Evolutionary conservation across 1,140 invertebrate genomes (phyloP).

Genomic region (Acromyrmex charruanus): DNA sequence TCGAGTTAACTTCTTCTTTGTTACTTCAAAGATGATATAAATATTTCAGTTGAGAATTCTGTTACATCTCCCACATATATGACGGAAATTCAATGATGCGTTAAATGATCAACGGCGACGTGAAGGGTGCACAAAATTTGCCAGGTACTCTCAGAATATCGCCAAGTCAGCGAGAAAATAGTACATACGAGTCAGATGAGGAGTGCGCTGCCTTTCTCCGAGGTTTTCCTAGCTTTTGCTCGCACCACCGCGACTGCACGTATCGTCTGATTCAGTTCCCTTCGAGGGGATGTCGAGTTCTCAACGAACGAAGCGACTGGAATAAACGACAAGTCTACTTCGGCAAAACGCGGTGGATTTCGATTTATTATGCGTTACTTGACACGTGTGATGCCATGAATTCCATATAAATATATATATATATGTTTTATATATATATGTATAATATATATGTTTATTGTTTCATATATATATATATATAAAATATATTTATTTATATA

Average conservation of each 20-base stretch:
- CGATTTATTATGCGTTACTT: constrained; percentile 5
- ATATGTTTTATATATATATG: not conserved
- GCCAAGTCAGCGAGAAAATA: constrained; percentile 41
- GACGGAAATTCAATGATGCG: not conserved
- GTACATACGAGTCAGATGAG: not conserved
- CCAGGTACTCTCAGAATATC: constrained; percentile 27
- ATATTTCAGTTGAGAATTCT: not conserved
- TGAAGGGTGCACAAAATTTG: constrained; percentile 23
- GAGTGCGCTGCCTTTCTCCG: constrained; percentile 22
- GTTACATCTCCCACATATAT: not conserved
- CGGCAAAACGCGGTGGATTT: not conserved
- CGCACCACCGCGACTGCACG: constrained; percentile 57
- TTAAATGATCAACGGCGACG: constrained; percentile 11
- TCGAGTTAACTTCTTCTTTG: not conserved
- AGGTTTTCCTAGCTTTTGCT: constrained; percentile 40
- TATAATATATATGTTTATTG: not conserved
- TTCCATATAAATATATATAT: not conserved
- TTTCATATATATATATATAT: not conserved
- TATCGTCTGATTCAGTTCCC: constrained; percentile 65
- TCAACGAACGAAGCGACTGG: constrained; percentile 50
- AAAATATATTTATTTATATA: not conserved
- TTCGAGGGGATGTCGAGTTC: constrained; percentile 45
- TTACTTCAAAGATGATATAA: not conserved
- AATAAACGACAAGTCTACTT: constrained; percentile 63
- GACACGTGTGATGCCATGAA: not conserved